phyloP scores from a whole-genome alignment of 2,888 invertebrate genomes.

The Ectemnius continuus region DNA sequence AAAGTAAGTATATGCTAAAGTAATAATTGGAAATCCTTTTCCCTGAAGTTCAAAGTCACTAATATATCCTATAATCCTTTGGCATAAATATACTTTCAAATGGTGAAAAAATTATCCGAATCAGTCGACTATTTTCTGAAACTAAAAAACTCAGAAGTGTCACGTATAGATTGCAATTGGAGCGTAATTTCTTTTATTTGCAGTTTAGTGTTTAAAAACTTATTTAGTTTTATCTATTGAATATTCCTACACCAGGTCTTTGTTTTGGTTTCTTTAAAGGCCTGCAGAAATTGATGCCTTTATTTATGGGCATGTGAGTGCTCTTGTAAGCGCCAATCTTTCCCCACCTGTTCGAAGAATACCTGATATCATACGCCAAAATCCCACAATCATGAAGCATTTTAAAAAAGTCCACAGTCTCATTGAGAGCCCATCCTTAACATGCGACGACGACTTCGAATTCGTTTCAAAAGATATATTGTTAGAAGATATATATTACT shows the following conservation, averaged over 20 bases:
- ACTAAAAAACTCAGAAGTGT: too few species aligned
- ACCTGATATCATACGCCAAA: slow-evolving; percentile 76
- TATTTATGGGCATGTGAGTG: slow-evolving; percentile 84
- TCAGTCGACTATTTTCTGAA: too few species aligned
- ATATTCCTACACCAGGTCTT: background rate
- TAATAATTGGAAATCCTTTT: too few species aligned
- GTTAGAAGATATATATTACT: slow-evolving; percentile 39
- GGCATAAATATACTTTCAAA: too few species aligned
- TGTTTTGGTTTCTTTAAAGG: slow-evolving; percentile 74
- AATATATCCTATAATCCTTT: too few species aligned
- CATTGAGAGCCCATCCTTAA: slow-evolving; percentile 34
- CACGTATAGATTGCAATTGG: background rate
- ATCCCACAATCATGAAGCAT: slow-evolving; percentile 77
- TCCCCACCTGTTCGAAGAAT: slow-evolving; percentile 69
- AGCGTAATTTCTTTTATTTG: background rate
- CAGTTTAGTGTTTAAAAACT: background rate
- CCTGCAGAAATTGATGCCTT: slow-evolving; percentile 88
- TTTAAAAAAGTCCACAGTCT: slow-evolving; percentile 58
- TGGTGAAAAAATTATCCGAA: too few species aligned
- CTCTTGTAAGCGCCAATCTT: slow-evolving; percentile 77
- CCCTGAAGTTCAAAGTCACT: too few species aligned
- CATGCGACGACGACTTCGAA: slow-evolving; percentile 51
- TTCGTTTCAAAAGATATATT: slow-evolving; percentile 62
- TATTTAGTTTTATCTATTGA: background rate
- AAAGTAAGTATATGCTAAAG: slow-evolving; percentile 79